Percentiles rank a stretch among this genome's conserved stretches.
phyloP scores from a whole-genome alignment of 2,113 vertebrate genomes.

The Colius striatus region DNA sequence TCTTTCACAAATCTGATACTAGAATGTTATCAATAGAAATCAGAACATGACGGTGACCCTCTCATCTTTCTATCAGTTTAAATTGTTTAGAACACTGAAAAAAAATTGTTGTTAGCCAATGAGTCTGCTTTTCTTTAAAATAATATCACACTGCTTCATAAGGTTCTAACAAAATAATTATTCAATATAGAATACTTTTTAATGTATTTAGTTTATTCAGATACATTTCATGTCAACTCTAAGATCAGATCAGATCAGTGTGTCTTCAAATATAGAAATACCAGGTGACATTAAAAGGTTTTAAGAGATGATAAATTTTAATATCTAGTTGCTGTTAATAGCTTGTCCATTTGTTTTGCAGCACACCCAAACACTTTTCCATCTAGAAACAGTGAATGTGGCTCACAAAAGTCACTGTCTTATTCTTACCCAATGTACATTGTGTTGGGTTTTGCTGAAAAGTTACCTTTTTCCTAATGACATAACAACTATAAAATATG shows the following conservation, averaged over 20 bases:
- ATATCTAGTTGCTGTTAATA: slow-evolving; percentile 22
- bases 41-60: neutral
- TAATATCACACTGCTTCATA: neutral
- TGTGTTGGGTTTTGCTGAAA: neutral
- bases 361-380: neutral
- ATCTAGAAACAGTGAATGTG: neutral
- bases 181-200: neutral
- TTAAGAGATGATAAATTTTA: slow-evolving; percentile 6
- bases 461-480: neutral
- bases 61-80: neutral
- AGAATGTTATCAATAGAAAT: neutral
- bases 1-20: neutral
- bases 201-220: neutral
- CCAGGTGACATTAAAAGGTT: neutral
- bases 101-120: neutral
- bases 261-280: slow-evolving; percentile 13
- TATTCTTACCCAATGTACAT: neutral
- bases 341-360: neutral
- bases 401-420: neutral
- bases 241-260: neutral
- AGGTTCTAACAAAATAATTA: neutral
- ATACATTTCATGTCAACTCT: neutral
- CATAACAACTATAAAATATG: neutral
- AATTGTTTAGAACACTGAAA: neutral
- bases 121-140: neutral